phyloP scores from a whole-genome alignment of 2,113 vertebrate species.

The Tupaia chinensis region DNA sequence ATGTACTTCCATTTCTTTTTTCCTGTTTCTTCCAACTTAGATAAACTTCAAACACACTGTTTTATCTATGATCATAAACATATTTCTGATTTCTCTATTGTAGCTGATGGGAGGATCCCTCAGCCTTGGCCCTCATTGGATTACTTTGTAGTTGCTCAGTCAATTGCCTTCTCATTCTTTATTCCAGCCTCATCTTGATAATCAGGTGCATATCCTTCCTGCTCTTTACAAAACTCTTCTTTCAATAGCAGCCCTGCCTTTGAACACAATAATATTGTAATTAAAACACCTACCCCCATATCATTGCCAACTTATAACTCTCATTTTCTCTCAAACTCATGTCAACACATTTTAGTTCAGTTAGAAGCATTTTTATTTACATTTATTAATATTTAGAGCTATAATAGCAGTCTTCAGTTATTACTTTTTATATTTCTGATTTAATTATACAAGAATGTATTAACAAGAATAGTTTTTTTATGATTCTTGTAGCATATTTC shows the following conservation, averaged over 20 bases:
- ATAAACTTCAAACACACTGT: background rate
- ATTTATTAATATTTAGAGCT: background rate
- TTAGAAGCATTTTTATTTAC: conserved; percentile 39
- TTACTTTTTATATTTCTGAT: background rate
- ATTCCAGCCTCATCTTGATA: background rate
- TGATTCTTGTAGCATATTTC: background rate
- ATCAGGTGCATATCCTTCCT: background rate
- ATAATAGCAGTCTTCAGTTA: background rate
- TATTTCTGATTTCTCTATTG: background rate
- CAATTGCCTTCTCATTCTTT: background rate
- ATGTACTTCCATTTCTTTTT: background rate
- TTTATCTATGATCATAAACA: background rate
- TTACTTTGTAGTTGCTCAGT: background rate
- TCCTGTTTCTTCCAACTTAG: background rate
- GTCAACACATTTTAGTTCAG: background rate
- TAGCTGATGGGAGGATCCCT: background rate
- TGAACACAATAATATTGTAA: background rate
- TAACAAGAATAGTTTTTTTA: background rate
- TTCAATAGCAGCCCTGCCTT: background rate
- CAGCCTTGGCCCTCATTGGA: background rate
- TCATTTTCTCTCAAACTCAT: conserved; percentile 17
- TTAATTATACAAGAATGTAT: background rate
- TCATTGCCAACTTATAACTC: background rate
- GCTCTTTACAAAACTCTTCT: background rate
- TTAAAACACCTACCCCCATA: background rate